A percentile compares a stretch with the other conserved stretches of the same genome.
These are phyloP conservation scores for Megalopta genalis DNA, from an alignment of 1,140 invertebrate genomes.

Conservation along the genomic window DNA sequence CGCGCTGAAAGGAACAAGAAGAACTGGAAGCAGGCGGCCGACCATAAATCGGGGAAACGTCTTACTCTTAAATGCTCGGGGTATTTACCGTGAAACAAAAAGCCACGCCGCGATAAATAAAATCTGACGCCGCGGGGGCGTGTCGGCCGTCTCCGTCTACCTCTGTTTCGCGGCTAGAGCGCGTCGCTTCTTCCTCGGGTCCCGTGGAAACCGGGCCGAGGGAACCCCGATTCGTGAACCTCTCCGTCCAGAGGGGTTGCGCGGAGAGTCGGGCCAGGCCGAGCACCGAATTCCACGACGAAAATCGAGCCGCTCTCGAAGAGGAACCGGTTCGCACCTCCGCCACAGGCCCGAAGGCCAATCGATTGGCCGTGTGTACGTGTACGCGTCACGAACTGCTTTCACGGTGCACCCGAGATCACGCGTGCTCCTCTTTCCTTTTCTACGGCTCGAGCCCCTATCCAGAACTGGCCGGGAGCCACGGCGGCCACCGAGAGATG, in stretches of 20 bases:
- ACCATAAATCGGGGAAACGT: constrained; percentile 70
- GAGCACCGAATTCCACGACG: constrained; percentile 44
- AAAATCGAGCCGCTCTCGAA: constrained; percentile 47
- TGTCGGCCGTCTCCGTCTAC: constrained; percentile 35
- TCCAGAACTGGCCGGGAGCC: constrained; percentile 52
- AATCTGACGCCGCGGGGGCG: constrained; percentile 65
- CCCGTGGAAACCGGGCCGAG: constrained; percentile 27
- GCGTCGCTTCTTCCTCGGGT: not conserved
- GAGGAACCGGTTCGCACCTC: constrained; percentile 58
- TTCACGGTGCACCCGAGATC: constrained; percentile 59
- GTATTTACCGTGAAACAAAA: constrained; percentile 70
- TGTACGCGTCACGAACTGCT: constrained; percentile 24
- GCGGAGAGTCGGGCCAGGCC: not conserved
- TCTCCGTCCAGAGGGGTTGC: constrained; percentile 39
- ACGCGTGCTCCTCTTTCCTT: constrained; percentile 38
- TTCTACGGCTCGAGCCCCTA: constrained; percentile 37
- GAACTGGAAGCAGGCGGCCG: constrained; percentile 50
- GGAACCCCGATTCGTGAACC: constrained; percentile 9
- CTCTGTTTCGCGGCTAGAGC: constrained; percentile 49
- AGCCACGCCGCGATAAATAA: constrained; percentile 67
- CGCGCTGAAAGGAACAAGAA: constrained; percentile 44
- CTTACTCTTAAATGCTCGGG: constrained; percentile 69
- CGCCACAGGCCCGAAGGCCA: constrained; percentile 28
- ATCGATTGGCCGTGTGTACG: constrained; percentile 30
- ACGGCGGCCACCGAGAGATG: constrained; percentile 50